phyloP scores from a whole-genome alignment of 2,113 vertebrate genomes.

The Pollimyrus isidori region DNA sequence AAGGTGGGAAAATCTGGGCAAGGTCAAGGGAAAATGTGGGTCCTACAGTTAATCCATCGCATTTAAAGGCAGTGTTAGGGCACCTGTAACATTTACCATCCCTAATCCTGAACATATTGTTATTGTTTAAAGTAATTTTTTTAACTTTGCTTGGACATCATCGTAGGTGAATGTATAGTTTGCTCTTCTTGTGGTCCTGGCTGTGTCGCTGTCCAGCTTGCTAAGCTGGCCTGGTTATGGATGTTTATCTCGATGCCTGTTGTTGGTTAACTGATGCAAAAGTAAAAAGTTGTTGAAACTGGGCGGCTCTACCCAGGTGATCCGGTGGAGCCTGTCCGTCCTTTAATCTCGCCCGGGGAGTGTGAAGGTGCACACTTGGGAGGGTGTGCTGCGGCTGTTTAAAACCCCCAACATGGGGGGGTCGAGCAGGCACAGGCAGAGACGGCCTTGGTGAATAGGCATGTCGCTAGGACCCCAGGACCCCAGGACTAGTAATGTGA shows the following conservation, averaged over 20 bases:
- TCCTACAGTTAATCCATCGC: background rate
- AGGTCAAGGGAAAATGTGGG: background rate
- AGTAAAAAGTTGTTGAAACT: background rate
- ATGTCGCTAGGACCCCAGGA: background rate
- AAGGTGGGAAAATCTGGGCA: background rate
- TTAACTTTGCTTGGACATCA: background rate
- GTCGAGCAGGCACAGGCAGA: background rate
- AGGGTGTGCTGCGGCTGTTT: background rate
- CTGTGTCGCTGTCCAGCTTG: background rate
- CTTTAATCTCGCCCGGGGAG: background rate
- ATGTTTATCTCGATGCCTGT: background rate
- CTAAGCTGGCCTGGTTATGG: background rate
- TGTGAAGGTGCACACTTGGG: background rate
- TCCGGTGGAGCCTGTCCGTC: background rate
- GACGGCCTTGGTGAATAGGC: background rate
- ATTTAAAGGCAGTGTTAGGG: background rate
- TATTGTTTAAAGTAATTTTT: background rate
- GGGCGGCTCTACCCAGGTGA: background rate
- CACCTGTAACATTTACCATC: background rate
- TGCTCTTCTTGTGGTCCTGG: background rate
- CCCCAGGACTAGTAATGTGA: background rate
- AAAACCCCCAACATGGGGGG: background rate
- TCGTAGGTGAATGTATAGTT: background rate
- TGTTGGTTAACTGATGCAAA: background rate
- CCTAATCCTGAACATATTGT: background rate